phyloP scores from a whole-genome alignment of 2,888 invertebrate genomes.

The Netelia fuscicornis region DNA sequence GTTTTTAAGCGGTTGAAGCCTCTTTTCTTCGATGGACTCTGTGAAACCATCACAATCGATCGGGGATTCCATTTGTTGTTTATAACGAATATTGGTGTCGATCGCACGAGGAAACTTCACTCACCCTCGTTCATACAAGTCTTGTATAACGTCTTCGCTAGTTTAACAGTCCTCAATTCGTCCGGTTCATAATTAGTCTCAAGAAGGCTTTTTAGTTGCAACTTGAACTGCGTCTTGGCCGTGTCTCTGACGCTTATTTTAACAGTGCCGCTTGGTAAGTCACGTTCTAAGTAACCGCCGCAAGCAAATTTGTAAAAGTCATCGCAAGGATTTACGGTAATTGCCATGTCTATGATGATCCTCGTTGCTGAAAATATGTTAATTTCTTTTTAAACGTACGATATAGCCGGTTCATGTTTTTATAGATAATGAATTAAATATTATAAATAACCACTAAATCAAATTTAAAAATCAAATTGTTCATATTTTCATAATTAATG shows the following conservation, averaged over 20 bases:
- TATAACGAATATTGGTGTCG: neutral
- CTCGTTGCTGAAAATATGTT: conserved; percentile 86
- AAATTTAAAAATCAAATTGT: too few relatives aligned
- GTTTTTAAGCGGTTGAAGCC: conserved; percentile 89
- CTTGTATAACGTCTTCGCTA: conserved; percentile 94
- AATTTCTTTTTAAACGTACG: too few relatives aligned
- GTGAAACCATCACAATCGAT: conserved; percentile 40
- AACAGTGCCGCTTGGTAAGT: conserved; percentile 90
- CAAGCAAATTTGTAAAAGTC: conserved; percentile 86
- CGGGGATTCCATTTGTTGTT: neutral
- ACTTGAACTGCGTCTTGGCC: conserved; percentile 89
- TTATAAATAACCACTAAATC: too few relatives aligned
- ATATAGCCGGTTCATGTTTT: too few relatives aligned
- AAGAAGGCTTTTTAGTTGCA: conserved; percentile 89
- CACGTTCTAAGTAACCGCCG: conserved; percentile 89
- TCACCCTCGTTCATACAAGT: conserved; percentile 96
- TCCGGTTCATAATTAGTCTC: conserved; percentile 86
- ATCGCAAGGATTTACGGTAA: conserved; percentile 89
- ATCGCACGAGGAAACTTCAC: conserved; percentile 76
- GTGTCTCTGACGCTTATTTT: conserved; percentile 78
- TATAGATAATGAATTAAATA: too few relatives aligned
- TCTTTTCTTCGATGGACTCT: conserved; percentile 93
- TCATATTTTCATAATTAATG: too few relatives aligned
- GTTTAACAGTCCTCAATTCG: conserved; percentile 90
- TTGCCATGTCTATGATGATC: conserved; percentile 89